Percentiles rank a stretch among this genome's conserved stretches.
Conservation (phyloP, 2,797 vertebrate species). For the Lindbergichthys nudifrons region DNA sequence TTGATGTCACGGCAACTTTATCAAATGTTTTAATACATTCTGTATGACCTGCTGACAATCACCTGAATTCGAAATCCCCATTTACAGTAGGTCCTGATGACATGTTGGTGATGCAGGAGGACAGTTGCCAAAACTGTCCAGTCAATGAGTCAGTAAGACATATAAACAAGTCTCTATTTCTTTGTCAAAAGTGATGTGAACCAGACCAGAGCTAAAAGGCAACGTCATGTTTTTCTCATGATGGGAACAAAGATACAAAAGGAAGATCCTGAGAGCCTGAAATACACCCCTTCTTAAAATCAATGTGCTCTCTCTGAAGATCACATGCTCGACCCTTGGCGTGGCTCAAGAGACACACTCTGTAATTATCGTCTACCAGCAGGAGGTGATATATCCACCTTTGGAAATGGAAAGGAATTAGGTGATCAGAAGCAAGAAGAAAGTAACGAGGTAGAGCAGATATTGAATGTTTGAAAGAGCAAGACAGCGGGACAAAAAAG, state of each 20-base stretch:
- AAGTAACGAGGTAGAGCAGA: conserved; percentile 5
- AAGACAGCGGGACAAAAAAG: conserved; percentile 15
- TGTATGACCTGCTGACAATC: too few relatives aligned
- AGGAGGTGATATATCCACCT: conserved; percentile 25
- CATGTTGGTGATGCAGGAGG: not conserved
- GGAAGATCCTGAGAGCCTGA: not conserved
- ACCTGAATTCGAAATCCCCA: too few relatives aligned
- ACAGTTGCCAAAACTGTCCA: not conserved
- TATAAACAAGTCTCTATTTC: not conserved
- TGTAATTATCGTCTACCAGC: conserved; percentile 39
- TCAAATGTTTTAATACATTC: too few relatives aligned
- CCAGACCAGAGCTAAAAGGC: not conserved
- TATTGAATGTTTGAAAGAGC: conserved; percentile 28
- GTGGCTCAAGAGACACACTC: conserved; percentile 10
- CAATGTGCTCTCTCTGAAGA: conserved; percentile 10
- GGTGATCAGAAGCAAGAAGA: conserved; percentile 4
- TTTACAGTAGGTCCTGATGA: too few relatives aligned
- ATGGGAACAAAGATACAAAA: not conserved
- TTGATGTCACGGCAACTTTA: too few relatives aligned
- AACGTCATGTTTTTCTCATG: not conserved
- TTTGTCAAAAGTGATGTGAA: not conserved
- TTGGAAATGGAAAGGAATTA: not conserved
- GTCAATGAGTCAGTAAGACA: not conserved
- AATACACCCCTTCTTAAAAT: not conserved
- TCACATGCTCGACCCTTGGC: conserved; percentile 3